Percentiles rank a stretch among this genome's conserved stretches.
phyloP scores from a whole-genome alignment of 2,113 vertebrate genomes.

The Oxygymnocypris stewartii region DNA sequence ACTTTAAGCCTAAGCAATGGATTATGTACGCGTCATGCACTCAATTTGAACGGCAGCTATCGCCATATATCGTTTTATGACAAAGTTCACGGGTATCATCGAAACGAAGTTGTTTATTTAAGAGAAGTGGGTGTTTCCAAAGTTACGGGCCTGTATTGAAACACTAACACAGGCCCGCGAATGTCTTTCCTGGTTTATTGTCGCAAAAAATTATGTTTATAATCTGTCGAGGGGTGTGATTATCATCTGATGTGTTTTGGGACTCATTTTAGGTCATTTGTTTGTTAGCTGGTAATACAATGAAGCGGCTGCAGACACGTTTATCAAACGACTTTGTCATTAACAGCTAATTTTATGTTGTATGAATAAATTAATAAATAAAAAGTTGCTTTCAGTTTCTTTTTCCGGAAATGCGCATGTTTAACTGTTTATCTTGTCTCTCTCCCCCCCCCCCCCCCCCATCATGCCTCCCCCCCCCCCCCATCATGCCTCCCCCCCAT shows the following conservation, averaged over 20 bases:
- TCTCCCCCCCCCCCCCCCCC: too few relatives aligned
- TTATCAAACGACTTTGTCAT: background rate
- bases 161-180: conserved; percentile 9
- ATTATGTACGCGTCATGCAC: background rate
- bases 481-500: too few relatives aligned
- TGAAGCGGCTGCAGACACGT: background rate
- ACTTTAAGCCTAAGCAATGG: background rate
- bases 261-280: background rate
- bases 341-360: background rate
- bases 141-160: conserved; percentile 19
- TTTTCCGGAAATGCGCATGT: background rate
- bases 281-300: background rate
- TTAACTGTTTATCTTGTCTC: conserved; percentile 35
- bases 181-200: background rate
- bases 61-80: background rate
- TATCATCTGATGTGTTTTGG: background rate
- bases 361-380: background rate
- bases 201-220: background rate
- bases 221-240: background rate
- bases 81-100: background rate
- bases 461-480: too few relatives aligned
- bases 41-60: background rate
- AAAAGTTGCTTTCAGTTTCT: conserved; percentile 38
- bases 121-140: conserved; percentile 16
- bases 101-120: background rate